Evolutionary conservation across 2,888 invertebrate genomes (phyloP), one percentile per base, ranked within the genome.

Genomic region (Bombyx huttoni): DNA sequence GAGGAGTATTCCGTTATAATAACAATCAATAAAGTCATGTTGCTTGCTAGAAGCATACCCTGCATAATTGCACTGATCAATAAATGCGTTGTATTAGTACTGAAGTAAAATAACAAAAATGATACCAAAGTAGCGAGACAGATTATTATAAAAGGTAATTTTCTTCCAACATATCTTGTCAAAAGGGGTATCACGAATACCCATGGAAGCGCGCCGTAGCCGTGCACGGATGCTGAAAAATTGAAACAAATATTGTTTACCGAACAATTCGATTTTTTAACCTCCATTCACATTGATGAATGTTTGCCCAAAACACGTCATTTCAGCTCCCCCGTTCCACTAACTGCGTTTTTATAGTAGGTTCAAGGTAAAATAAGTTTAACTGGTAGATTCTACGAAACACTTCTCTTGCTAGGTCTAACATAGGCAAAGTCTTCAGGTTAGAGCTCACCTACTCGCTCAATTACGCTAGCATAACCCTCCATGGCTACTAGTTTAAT

Each of bases 1-100:
- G 71, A 68, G 0, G 70, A 63, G 55, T 74, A 78, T 53, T 78
- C 78, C 0, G 69, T 65, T 9, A 75, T 59, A 7, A 77, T 67
- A 5, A 75, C 63, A 3, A 74, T 68, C 6, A 68, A 55, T n/a
- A 72, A 63, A 2, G 76, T 73, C 58, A 68, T 64, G 49, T 68
- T 66, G 53, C 68, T 65, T 1, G 72, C 75, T 5, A 69, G 61
- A 14, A 66, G 63, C 46, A 67, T 62, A 1, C 76, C 74, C 56
- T 70, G 67, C 12, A 77, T 46, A 48, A 70, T 56, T 58, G 73
- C 66, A 52, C 74, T 70, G 34, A 75, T 57, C 13, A 77, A 56
- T 9, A 77, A 53, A 40, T 72, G 68, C 47, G 58, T 57, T 13
- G 68, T 60, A 50, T 54, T 69, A 5, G 61, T 60, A 52, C 75